Base-by-base conservation (phyloP, 1,140 invertebrate genomes). In the Drosophila arizonae region DNA sequence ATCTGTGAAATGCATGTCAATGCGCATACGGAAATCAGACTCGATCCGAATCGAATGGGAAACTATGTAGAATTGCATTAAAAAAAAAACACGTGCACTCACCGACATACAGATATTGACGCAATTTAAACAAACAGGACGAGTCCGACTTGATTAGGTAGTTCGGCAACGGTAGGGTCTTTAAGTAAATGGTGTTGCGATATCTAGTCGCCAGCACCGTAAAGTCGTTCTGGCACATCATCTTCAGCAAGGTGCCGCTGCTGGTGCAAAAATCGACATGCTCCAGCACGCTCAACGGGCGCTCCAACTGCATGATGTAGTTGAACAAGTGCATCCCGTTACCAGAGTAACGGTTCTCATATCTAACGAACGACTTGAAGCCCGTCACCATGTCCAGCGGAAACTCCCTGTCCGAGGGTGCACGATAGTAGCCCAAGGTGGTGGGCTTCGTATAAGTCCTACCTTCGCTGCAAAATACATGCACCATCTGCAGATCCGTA, bases 61-160 rank as follows among this genome's bases (percentile, higher is more conserved):
- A 3, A 17, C 17, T 17, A 17, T 17, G 17, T 17, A 17, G 17
- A 17, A 17, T 17, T 1, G 1, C 17, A 17, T 17, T n/a, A n/a
- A 17, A 17, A 17, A 17, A 17, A 17, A 17, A 17, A 17, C 17
- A 9, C 33, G 9, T 36, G 2, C 8, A 45, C 71, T 63, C 51
- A 76, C 74, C 57, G 6, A 52, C 46, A 41, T 62, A 8, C 8
- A 76, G 15, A n/a, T 52, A 75, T 17, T 63, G 57, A 0, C 72
- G 72, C 15, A 57, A 36, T 55, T 68, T 74, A 9, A 52, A 76
- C 5, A 57, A 1, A 55, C 45, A 68, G 0, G 63, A 21, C 2
- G 9, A 15, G 5, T 26, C 4, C 28, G 17, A 17, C 17, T 30
- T 8, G 0, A n/a, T 13, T 3, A 4, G 0, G 1, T 17, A 4